These are phyloP conservation scores for Procavia capensis DNA, from an alignment of 2,113 vertebrate species.

Conservation along the genomic window DNA sequence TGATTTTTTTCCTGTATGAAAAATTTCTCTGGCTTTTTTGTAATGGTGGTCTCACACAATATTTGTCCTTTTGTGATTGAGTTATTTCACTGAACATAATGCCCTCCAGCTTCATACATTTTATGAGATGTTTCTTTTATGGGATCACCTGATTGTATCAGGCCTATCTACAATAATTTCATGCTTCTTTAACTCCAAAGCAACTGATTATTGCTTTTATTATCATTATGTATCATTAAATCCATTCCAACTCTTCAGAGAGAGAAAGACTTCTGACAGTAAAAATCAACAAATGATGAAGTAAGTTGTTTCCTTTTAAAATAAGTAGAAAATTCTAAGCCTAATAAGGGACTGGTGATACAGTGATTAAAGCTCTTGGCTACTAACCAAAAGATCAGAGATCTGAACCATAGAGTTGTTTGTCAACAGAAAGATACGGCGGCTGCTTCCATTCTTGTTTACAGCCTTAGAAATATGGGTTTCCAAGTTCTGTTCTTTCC, in stretches of 20 bases:
- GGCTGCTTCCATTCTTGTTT: neutral
- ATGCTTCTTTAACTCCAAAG: conserved; percentile 11
- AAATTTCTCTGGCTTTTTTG: no score
- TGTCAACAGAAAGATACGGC: no score
- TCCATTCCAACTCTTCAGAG: no score
- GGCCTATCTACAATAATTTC: neutral
- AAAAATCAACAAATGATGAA: conserved; percentile 50
- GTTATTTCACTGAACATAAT: no score
- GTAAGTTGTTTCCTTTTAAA: conserved; percentile 49
- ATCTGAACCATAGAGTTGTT: neutral
- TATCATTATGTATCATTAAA: no score
- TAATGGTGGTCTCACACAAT: no score
- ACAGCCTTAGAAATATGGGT: neutral
- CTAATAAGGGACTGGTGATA: neutral
- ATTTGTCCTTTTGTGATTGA: no score
- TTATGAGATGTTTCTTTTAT: neutral
- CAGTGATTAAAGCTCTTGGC: neutral
- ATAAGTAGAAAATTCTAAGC: conserved; percentile 57
- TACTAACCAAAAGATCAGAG: neutral
- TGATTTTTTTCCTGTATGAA: no score
- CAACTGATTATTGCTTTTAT: neutral
- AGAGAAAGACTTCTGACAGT: no score
- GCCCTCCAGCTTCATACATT: no score
- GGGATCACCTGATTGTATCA: neutral
- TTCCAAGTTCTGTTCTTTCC: neutral